These are phyloP conservation scores for Todiramphus saurophagus DNA, from an alignment of 2,113 vertebrate genomes.

Conservation along the genomic window DNA sequence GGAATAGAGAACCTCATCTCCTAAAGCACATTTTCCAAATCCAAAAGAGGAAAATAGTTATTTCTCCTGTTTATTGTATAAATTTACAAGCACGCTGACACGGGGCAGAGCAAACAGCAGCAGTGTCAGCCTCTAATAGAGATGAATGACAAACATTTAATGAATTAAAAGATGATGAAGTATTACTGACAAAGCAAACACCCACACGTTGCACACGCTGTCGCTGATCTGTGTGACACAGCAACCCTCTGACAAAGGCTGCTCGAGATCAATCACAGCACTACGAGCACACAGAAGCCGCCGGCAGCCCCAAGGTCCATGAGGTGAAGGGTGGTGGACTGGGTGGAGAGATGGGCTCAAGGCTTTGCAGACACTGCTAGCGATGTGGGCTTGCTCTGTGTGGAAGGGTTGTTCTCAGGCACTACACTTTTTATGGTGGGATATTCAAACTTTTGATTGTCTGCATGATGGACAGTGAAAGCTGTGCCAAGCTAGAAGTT, in stretches of 20 bases:
- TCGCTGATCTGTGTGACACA: background rate
- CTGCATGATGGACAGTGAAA: background rate
- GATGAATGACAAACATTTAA: conserved; percentile 35
- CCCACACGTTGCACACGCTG: background rate
- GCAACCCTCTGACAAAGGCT: background rate
- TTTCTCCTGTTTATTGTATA: background rate
- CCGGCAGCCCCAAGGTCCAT: background rate
- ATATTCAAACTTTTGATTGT: background rate
- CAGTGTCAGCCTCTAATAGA: background rate
- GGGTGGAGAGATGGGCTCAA: background rate
- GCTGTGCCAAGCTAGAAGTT: background rate
- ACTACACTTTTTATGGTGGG: background rate
- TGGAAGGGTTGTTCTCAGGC: background rate
- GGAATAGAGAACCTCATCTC: background rate
- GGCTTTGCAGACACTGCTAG: background rate
- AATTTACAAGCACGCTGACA: conserved; percentile 25
- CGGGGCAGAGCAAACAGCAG: conserved; percentile 34
- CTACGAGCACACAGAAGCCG: accelerated
- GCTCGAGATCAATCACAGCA: background rate
- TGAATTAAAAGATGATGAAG: conserved; percentile 44
- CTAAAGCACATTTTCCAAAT: background rate
- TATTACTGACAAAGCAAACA: background rate
- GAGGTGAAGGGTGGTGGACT: background rate
- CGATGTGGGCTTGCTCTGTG: background rate
- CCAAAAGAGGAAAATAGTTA: background rate